Percentiles rank a stretch among this genome's conserved stretches.
Evolutionary conservation across 1,140 invertebrate species (phyloP).

Genomic region (Drosophila parvula): DNA sequence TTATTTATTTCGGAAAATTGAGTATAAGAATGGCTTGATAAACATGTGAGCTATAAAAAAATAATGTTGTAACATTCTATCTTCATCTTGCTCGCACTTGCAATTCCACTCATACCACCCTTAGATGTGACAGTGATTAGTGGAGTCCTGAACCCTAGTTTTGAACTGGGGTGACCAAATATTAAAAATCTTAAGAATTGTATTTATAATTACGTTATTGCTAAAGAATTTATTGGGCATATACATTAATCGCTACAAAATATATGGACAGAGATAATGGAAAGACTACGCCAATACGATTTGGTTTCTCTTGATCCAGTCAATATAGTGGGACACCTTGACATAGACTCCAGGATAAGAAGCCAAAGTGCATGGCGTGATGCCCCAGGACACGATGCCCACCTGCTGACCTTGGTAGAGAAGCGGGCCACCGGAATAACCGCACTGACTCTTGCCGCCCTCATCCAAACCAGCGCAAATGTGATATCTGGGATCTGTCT

Average conservation of each 20-base stretch:
- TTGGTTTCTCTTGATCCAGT: slow-evolving; percentile 82
- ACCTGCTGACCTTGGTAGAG: slow-evolving; percentile 71
- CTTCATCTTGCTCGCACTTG: no score
- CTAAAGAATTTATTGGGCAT: not conserved
- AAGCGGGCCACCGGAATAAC: slow-evolving; percentile 84
- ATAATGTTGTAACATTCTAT: no score
- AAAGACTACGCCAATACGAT: slow-evolving; percentile 43
- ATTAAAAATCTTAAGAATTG: not conserved
- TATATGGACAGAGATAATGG: not conserved
- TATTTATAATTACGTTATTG: no score
- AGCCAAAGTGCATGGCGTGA: slow-evolving; percentile 83
- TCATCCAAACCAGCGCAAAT: slow-evolving; percentile 83
- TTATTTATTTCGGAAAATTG: no score
- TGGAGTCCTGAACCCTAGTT: no score
- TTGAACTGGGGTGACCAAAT: not conserved
- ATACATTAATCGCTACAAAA: not conserved
- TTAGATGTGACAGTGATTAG: no score
- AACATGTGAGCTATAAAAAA: no score
- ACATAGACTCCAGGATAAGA: slow-evolving; percentile 85
- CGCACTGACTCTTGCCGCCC: slow-evolving; percentile 84
- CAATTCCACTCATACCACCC: no score
- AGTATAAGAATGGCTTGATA: no score
- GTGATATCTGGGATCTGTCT: slow-evolving; percentile 65
- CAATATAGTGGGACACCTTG: slow-evolving; percentile 83
- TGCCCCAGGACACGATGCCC: slow-evolving; percentile 84